A percentile compares a stretch with the other conserved stretches of the same genome.
phyloP scores from a whole-genome alignment of 2,113 vertebrate species.

The Riparia riparia region DNA sequence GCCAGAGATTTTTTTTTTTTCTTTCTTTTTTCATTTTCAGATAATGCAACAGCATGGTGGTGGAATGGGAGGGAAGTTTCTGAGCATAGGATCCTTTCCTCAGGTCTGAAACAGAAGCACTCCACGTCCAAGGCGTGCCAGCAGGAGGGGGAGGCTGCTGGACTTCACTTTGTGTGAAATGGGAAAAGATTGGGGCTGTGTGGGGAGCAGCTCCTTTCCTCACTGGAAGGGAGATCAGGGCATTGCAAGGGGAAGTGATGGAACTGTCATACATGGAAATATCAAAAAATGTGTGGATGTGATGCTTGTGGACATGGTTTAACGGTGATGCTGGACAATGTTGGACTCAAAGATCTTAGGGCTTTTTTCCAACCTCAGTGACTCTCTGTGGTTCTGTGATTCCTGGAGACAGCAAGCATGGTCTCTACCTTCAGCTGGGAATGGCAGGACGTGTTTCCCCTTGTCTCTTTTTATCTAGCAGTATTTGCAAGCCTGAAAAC shows the following conservation, averaged over 20 bases:
- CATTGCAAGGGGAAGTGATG: neutral
- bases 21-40: neutral
- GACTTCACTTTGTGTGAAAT: neutral
- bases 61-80: neutral
- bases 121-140: neutral
- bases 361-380: neutral
- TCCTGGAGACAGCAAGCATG: neutral
- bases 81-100: neutral
- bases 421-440: neutral
- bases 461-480: neutral
- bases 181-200: neutral
- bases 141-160: neutral
- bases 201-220: neutral
- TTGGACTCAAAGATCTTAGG: neutral
- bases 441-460: neutral
- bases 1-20: neutral
- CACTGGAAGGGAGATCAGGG: neutral
- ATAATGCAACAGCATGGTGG: rapidly evolving
- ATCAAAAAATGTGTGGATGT: neutral
- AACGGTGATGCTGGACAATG: neutral
- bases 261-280: neutral
- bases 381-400: rapidly evolving
- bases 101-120: neutral
- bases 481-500: neutral
- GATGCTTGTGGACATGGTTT: neutral